phyloP scores from a whole-genome alignment of 2,113 vertebrate genomes.

The Phaethornis superciliosus region DNA sequence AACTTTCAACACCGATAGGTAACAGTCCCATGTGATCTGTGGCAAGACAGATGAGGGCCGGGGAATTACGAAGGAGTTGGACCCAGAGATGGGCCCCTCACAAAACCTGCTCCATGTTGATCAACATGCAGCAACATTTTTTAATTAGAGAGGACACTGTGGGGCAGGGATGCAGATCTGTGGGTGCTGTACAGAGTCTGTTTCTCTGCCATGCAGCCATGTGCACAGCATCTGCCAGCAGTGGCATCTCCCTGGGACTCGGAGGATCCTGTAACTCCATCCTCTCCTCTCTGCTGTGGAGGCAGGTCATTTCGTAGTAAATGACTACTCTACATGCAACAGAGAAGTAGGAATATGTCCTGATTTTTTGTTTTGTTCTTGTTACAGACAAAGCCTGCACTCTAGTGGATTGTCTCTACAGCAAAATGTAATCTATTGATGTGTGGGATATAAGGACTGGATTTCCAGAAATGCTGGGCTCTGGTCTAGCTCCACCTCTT shows the following conservation, averaged over 20 bases:
- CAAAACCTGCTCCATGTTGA: neutral
- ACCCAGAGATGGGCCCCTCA: neutral
- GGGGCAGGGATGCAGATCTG: neutral
- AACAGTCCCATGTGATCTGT: neutral
- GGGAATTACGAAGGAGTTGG: neutral
- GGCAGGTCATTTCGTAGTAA: neutral
- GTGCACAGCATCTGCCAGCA: neutral
- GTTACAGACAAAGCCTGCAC: slow-evolving; percentile 32
- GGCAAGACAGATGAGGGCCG: neutral
- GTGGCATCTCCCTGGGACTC: neutral
- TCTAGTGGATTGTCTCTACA: slow-evolving; percentile 55
- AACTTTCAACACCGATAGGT: neutral
- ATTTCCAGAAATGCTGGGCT: neutral
- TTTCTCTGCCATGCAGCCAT: neutral
- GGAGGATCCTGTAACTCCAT: fast-evolving
- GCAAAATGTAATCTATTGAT: neutral
- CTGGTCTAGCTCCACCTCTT: neutral
- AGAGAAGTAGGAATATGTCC: neutral
- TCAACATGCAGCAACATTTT: neutral
- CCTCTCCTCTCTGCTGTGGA: neutral
- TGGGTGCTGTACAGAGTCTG: fast-evolving
- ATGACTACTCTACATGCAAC: neutral
- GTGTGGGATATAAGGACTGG: neutral
- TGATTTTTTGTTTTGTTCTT: neutral
- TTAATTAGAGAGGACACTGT: neutral